Evolutionary conservation across 2,797 vertebrate genomes (phyloP), one percentile per base, ranked within the genome.

Genomic region (Xenopus petersii): DNA sequence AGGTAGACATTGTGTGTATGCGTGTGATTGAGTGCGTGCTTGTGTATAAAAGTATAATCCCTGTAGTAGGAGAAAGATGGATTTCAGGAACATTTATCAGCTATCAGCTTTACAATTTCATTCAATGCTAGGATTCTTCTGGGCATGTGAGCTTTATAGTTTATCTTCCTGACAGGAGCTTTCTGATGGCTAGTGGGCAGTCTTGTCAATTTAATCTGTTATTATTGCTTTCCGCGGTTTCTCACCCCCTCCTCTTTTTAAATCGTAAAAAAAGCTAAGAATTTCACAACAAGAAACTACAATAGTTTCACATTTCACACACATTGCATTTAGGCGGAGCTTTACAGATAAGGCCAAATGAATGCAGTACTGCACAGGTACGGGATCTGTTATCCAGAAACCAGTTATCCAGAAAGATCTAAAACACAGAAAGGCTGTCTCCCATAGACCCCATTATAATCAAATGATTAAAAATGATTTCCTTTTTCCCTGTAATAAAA

Each of bases 101-200:
- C 84, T 88, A 91, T 93, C 90, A 87, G 87, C 33, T 91, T 88
- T 87, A 91, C 92, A 92, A 92, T 92, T 91, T 90, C 88, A 91
- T 91, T 91, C 89, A 89, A 89, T 89, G 88, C 88, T 73, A 87
- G 84, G 85, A 92, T 81, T 85, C 87, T 91, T 91, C 90, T 88
- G 89, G 88, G 89, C 87, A 87, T 91, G 86, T 83, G 86, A 81
- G 89, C 90, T 92, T 91, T 90, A 88, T 88, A 89, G 86, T 92
- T 92, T 92, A 90, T 91, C 89, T 91, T 88, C 87, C 86, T 86
- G 88, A 88, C 87, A 87, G 81, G 89, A 90, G 87, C 88, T 88
- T 86, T 87, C 86, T 84, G 85, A 86, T 89, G 90, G 84, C 87
- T 88, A 91, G 89, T 88, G 87, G 89, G 81, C 81, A 89, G 85